Base-by-base conservation (phyloP, 2,888 invertebrate species). In the Heliconius cydno region DNA sequence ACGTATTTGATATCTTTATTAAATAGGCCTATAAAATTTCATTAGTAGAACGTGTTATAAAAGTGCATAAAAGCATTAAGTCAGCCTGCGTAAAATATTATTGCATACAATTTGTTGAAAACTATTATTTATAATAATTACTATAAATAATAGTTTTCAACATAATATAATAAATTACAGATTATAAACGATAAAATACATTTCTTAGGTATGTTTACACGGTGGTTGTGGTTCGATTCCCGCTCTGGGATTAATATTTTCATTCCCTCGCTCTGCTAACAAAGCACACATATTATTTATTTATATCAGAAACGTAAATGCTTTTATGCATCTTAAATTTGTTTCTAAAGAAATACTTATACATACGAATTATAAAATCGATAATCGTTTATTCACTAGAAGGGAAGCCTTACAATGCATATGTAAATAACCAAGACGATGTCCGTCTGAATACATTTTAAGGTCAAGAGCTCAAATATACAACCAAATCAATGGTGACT, bases 391-490 rank as follows among this genome's bases (percentile, higher is more conserved):
- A 74, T 74, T 75, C 75, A 75, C 12, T 41, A 46, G 72, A 67
- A 66, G 73, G 66, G 41, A 52, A 72, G 30, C 66, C 65, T 65
- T 30, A 66, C 57, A 73, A 74, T 65, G n/a, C 22, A 13, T 30
- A 78, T 78, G 78, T 78, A 78, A 78, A 78, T 78, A 25, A 25
- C 38, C 25, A 22, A 78, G 78, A 78, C 78, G 72, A 67, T 78
- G 73, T 78, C 78, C 78, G 78, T 73, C 57, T 22, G 73, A 66
- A 66, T 57, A 78, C 57, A 52, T 57, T 65, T 75, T 57, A 73
- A 67, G 73, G 73, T 67, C 34, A 78, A 66, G 65, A 72, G 30
- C 71, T 74, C 28, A 66, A 78, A 73, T 67, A 57, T 74, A 38
- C 25, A 63, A 25, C 25, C 28, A 28, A 52, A 52, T 28, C 19